Conservation (phyloP, 2,888 invertebrate species). For the Tipula confusa region DNA sequence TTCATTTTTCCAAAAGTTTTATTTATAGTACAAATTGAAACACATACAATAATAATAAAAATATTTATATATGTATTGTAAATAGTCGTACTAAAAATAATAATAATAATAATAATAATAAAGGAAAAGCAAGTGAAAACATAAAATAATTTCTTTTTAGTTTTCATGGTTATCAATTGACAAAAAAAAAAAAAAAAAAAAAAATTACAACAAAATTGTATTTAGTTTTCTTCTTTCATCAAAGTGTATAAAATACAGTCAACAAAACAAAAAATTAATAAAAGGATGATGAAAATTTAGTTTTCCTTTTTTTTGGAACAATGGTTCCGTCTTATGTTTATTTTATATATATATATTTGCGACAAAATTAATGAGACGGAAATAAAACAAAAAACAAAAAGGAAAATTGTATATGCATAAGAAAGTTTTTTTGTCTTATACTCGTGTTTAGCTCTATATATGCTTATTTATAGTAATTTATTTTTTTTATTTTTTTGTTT, state of each 20-base stretch:
- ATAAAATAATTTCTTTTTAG: constrained; percentile 25
- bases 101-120: background rate
- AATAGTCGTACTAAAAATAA: background rate
- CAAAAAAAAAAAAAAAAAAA: too few relatives aligned
- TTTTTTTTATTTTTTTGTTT: background rate
- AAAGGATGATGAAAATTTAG: background rate
- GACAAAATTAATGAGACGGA: constrained; percentile 12
- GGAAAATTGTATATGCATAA: background rate
- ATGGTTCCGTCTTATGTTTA: background rate
- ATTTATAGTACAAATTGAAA: background rate
- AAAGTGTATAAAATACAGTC: too few relatives aligned
- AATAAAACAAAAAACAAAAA: constrained; percentile 21
- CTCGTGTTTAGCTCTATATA: too few relatives aligned
- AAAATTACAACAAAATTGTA: background rate
- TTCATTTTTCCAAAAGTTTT: background rate
- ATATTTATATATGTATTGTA: background rate
- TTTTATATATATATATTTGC: background rate
- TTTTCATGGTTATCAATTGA: background rate
- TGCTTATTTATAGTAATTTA: background rate
- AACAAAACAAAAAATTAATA: too few relatives aligned
- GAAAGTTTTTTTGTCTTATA: background rate
- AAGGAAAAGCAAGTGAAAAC: background rate
- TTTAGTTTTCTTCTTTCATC: background rate
- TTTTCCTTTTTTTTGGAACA: background rate
- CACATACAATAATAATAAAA: constrained; percentile 9